Conservation (phyloP, 2,797 vertebrate genomes). For the Enoplosus armatus region DNA sequence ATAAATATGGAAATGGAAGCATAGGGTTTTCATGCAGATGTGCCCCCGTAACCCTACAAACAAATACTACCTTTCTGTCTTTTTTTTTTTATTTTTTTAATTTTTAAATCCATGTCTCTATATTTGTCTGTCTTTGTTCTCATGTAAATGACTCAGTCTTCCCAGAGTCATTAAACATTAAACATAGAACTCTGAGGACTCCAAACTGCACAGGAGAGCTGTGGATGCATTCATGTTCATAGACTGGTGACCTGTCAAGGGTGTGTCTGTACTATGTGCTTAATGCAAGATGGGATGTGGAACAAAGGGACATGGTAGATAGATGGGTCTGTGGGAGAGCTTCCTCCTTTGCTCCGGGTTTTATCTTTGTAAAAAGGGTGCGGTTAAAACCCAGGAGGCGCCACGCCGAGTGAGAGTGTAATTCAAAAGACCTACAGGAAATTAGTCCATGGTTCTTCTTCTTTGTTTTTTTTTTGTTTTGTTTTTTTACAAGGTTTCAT, state of each 20-base stretch:
- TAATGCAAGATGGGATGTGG: not conserved
- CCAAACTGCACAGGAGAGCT: not conserved
- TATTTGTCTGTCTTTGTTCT: not conserved
- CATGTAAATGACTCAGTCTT: slow-evolving; percentile 1
- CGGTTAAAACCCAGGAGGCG: not conserved
- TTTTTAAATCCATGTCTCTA: no score
- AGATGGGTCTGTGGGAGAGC: not conserved
- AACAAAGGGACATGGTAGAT: not conserved
- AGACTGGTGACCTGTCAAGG: not conserved
- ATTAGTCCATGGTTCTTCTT: no score
- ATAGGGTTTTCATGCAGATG: slow-evolving; percentile 1
- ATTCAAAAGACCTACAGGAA: slow-evolving; percentile 17
- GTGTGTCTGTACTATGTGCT: not conserved
- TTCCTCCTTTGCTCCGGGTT: not conserved
- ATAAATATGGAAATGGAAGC: not conserved
- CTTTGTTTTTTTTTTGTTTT: no score
- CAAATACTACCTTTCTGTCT: not conserved
- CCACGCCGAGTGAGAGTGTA: slow-evolving; percentile 1
- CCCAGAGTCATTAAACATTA: not conserved
- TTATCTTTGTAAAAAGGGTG: not conserved
- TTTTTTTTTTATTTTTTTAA: no score
- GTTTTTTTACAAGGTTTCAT: not conserved
- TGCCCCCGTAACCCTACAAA: not conserved
- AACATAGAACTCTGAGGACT: not conserved
- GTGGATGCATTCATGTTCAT: not conserved